phyloP scores from a whole-genome alignment of 2,797 vertebrate genomes.

The Capromys pilorides region DNA sequence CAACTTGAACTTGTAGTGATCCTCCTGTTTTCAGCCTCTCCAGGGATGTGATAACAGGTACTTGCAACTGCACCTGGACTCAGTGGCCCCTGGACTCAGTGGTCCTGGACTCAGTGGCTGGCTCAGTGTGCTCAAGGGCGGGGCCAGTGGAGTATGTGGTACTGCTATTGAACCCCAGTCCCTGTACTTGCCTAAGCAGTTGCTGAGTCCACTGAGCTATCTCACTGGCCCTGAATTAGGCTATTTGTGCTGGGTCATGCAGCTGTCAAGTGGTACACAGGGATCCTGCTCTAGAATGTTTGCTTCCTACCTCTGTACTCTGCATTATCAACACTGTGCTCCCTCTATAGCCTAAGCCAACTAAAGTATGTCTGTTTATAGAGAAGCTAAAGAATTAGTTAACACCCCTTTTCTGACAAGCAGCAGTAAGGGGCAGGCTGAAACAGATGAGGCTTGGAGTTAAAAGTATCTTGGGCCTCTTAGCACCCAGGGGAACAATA shows the following conservation, averaged over 20 bases:
- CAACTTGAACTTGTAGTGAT: no score
- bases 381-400: conserved; percentile 13
- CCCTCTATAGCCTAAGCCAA: neutral
- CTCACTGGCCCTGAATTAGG: neutral
- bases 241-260: neutral
- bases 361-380: neutral
- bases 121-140: no score
- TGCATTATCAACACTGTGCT: neutral
- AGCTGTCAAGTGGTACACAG: neutral
- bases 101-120: no score
- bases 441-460: neutral
- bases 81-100: no score
- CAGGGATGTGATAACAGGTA: no score
- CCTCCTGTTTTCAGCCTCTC: no score
- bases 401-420: neutral
- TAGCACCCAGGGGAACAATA: conserved; percentile 1
- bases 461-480: conserved; percentile 18
- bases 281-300: neutral
- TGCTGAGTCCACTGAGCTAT: no score
- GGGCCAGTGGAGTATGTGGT: no score
- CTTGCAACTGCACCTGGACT: no score
- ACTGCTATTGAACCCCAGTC: no score
- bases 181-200: no score
- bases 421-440: neutral
- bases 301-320: neutral